phyloP scores from a whole-genome alignment of 1,140 invertebrate species.

The Cydia pomonella region DNA sequence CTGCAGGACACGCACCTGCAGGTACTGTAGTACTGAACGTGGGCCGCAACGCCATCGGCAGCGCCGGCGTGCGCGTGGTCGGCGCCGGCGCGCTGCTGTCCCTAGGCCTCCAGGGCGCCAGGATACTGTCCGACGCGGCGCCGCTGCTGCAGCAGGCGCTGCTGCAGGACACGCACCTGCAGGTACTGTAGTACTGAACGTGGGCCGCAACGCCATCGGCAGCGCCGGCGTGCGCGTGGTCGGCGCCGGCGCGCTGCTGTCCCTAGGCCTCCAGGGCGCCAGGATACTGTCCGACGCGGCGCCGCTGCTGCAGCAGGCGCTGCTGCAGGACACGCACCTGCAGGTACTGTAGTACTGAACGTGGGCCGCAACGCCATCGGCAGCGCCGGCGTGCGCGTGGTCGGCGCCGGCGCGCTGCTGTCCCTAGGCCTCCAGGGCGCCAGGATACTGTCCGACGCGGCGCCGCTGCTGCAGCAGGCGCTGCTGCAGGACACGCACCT shows the following conservation, averaged over 20 bases:
- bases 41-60: too few species aligned
- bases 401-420: background rate
- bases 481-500: slow-evolving; percentile 56
- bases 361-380: too few species aligned
- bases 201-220: slow-evolving; percentile 85
- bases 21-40: slow-evolving; percentile 75
- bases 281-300: slow-evolving; percentile 86
- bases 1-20: slow-evolving; percentile 82
- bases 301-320: slow-evolving; percentile 84
- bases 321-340: slow-evolving; percentile 81
- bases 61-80: too few species aligned
- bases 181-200: slow-evolving; percentile 64
- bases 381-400: too few species aligned
- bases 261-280: slow-evolving; percentile 86
- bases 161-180: slow-evolving; percentile 62
- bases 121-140: too few species aligned
- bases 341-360: too few species aligned
- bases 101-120: too few species aligned
- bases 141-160: too few species aligned
- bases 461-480: too few species aligned
- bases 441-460: too few species aligned
- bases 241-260: slow-evolving; percentile 84
- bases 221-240: slow-evolving; percentile 83
- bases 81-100: background rate
- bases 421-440: too few species aligned